phyloP scores from a whole-genome alignment of 2,113 vertebrate species.

The Crotalus viridis region DNA sequence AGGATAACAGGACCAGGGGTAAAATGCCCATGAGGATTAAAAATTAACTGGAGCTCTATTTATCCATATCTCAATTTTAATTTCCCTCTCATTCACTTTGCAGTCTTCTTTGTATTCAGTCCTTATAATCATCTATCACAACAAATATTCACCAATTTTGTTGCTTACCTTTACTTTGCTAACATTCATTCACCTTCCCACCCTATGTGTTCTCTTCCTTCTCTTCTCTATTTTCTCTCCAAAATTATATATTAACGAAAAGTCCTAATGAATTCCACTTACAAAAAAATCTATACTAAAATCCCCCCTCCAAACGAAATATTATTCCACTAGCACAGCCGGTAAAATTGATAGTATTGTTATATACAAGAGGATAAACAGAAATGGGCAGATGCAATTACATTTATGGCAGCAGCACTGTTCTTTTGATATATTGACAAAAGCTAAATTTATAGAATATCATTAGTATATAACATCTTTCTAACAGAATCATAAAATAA shows the following conservation, averaged over 20 bases:
- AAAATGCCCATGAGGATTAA: neutral
- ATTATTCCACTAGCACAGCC: neutral
- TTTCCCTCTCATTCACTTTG: neutral
- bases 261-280: neutral
- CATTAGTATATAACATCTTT: neutral
- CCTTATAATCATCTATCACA: neutral
- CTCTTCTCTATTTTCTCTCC: neutral
- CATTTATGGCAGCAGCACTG: neutral
- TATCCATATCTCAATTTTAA: neutral
- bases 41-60: neutral
- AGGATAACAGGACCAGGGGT: neutral
- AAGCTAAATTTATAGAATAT: neutral
- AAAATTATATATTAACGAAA: neutral
- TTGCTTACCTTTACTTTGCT: neutral
- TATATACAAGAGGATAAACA: neutral
- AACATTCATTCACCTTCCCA: neutral
- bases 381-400: neutral
- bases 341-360: neutral
- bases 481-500: neutral
- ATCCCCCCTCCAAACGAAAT: neutral
- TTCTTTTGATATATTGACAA: neutral
- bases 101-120: neutral
- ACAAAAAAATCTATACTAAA: neutral
- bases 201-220: neutral
- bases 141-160: neutral